Conservation (phyloP, 2,888 invertebrate species). For the Sphecodes monilicornis region DNA sequence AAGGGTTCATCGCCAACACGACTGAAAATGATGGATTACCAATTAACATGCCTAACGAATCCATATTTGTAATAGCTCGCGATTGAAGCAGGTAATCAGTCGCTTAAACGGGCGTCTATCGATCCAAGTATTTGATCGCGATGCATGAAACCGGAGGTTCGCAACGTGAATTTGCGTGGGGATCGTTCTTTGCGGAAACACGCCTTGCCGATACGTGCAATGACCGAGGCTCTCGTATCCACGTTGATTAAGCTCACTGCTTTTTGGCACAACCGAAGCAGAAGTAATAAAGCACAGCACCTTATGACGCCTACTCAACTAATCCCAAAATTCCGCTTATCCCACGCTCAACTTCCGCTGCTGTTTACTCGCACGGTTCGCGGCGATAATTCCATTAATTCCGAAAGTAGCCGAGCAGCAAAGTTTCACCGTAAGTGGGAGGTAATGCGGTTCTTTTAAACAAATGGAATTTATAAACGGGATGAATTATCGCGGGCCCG, state of each 20-base stretch:
- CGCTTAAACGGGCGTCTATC: background rate
- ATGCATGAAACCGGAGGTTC: background rate
- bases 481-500: background rate
- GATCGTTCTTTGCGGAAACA: background rate
- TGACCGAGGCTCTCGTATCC: slow-evolving; percentile 7
- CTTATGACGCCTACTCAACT: slow-evolving; percentile 10
- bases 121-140: slow-evolving; percentile 6
- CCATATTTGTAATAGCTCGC: background rate
- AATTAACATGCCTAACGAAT: background rate
- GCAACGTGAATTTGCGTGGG: background rate
- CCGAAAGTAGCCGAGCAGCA: background rate
- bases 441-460: background rate
- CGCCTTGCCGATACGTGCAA: background rate
- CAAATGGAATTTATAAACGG: background rate
- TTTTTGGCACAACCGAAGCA: slow-evolving; percentile 9
- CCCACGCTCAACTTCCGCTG: background rate
- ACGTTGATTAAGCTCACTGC: slow-evolving; percentile 22
- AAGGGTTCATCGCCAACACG: background rate
- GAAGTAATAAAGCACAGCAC: slow-evolving; percentile 36
- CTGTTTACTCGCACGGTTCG: background rate
- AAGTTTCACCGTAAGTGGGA: background rate
- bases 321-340: slow-evolving; percentile 15
- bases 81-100: background rate
- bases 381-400: slow-evolving; percentile 3
- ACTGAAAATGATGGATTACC: background rate